These are phyloP conservation scores for Elephas maximus DNA, from an alignment of 2,113 vertebrate species.

Conservation along the genomic window DNA sequence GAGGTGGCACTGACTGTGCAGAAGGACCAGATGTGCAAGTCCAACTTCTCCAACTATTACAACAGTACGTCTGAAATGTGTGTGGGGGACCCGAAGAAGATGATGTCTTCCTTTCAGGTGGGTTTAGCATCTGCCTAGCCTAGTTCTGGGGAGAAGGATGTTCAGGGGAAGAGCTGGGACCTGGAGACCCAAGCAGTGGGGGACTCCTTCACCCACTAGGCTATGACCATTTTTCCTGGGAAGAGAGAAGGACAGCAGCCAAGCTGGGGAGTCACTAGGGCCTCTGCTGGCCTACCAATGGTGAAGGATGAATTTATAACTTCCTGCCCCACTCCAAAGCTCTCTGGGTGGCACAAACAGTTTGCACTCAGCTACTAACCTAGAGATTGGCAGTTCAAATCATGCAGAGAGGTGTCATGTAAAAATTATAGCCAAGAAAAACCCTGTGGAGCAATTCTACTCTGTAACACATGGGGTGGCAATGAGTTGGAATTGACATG, in stretches of 20 bases:
- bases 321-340: accelerated
- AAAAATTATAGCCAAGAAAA: neutral
- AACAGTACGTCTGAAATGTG: neutral
- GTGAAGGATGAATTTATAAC: neutral
- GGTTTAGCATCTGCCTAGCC: neutral
- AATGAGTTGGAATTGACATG: neutral
- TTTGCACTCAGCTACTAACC: neutral
- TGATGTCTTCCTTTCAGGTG: neutral
- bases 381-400: neutral
- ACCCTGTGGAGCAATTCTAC: neutral
- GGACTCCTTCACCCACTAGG: neutral
- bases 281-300: neutral
- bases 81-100: neutral
- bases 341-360: neutral
- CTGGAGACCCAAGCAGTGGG: neutral
- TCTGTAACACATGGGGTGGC: neutral
- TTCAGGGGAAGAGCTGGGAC: neutral
- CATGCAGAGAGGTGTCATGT: neutral
- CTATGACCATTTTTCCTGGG: neutral
- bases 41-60: accelerated
- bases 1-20: constrained; percentile 3
- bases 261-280: neutral
- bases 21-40: neutral
- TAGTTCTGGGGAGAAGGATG: neutral
- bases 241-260: neutral